Evolutionary conservation across 2,797 vertebrate species (phyloP).

Genomic region (Pachyuromys duprasi): DNA sequence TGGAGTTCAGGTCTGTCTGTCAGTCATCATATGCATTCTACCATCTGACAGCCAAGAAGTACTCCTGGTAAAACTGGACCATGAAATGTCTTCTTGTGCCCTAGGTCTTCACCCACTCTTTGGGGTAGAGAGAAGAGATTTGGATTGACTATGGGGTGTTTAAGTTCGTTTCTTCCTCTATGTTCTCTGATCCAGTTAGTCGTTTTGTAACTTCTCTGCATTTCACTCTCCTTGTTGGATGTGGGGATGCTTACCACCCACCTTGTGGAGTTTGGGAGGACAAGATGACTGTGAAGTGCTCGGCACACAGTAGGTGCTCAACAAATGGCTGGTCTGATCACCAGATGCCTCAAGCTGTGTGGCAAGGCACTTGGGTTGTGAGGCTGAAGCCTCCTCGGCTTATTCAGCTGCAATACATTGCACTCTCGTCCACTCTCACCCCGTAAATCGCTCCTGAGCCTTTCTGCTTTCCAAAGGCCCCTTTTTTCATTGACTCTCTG

Average conservation of each 20-base stretch:
- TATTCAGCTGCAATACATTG: not conserved
- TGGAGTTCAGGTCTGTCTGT: not conserved
- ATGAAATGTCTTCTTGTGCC: not conserved
- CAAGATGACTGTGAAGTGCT: not conserved
- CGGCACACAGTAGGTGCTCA: not conserved
- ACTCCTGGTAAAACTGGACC: not conserved
- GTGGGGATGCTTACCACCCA: not conserved
- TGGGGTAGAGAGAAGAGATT: not conserved
- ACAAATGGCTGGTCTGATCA: not conserved
- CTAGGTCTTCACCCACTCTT: not conserved
- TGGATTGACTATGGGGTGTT: not conserved
- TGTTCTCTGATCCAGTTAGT: not conserved
- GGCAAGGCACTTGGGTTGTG: accelerated
- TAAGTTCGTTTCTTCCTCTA: not conserved
- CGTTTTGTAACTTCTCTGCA: not conserved
- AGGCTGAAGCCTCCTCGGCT: not conserved
- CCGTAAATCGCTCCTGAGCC: conserved; percentile 51
- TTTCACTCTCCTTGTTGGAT: not conserved
- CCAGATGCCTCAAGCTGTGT: not conserved
- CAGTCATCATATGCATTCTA: accelerated
- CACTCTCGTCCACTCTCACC: conserved; percentile 26
- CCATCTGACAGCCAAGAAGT: not conserved
- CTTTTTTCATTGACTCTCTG: conserved; percentile 30
- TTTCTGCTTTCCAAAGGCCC: conserved; percentile 25
- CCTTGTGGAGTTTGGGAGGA: not conserved